Conservation (phyloP, 2,888 invertebrate genomes). For the Leptopterna dolabrata region DNA sequence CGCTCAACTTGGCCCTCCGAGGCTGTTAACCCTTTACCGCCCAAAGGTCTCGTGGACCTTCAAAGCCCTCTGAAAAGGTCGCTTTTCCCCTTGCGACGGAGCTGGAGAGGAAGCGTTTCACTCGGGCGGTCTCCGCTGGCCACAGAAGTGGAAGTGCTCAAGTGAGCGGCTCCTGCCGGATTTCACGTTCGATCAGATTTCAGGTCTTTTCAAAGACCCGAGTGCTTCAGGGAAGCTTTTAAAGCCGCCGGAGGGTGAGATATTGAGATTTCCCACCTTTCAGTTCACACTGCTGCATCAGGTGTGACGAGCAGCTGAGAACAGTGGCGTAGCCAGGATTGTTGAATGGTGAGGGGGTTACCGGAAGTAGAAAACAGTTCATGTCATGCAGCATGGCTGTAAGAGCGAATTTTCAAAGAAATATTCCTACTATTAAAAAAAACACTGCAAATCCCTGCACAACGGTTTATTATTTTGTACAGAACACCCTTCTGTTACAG, state of each 20-base stretch:
- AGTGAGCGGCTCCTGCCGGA: background rate
- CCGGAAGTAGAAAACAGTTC: too few species aligned
- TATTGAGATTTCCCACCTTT: background rate
- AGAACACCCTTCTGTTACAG: too few species aligned
- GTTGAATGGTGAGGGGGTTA: too few species aligned
- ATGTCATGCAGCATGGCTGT: too few species aligned
- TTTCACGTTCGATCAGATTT: background rate
- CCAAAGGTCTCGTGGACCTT: background rate
- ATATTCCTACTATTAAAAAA: too few species aligned
- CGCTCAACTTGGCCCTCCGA: background rate
- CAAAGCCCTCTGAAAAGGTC: background rate
- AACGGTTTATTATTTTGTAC: too few species aligned
- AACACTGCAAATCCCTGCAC: too few species aligned
- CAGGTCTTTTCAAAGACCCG: background rate
- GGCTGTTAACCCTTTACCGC: too few species aligned
- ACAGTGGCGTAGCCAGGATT: too few species aligned
- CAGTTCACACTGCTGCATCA: too few species aligned
- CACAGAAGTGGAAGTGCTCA: background rate
- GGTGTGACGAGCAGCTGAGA: too few species aligned
- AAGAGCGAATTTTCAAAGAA: too few species aligned
- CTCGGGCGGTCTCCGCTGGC: background rate
- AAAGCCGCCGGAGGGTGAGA: background rate
- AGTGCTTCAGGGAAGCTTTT: background rate
- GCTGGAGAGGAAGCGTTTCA: background rate
- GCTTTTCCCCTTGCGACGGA: background rate